Evolutionary conservation across 2,888 invertebrate species (phyloP).

Genomic region (Melinopterus prodromus): DNA sequence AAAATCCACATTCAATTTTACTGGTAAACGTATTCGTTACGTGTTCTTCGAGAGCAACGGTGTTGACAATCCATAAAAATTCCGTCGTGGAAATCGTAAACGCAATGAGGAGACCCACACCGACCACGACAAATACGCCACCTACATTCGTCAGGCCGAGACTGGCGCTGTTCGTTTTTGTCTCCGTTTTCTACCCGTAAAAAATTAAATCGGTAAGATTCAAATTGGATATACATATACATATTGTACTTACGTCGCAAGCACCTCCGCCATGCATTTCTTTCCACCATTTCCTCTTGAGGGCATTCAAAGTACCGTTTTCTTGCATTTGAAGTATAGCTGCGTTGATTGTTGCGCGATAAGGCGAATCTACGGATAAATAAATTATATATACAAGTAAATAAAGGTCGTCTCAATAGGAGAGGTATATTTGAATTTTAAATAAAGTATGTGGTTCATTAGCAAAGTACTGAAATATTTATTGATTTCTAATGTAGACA

Average conservation of each 20-base stretch:
- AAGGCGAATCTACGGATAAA: conserved; percentile 69
- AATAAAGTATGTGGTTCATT: neutral
- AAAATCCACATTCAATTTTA: neutral
- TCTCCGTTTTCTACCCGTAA: conserved; percentile 39
- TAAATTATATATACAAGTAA: conserved; percentile 14
- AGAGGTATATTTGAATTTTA: neutral
- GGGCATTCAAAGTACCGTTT: conserved; percentile 75
- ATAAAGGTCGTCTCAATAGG: neutral
- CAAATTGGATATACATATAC: neutral
- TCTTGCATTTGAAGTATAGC: conserved; percentile 90
- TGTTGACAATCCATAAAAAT: conserved; percentile 83
- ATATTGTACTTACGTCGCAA: conserved; percentile 30
- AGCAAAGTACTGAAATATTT: too few species aligned
- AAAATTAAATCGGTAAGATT: neutral
- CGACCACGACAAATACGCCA: conserved; percentile 88
- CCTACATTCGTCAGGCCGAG: conserved; percentile 87
- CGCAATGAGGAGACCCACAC: conserved; percentile 75
- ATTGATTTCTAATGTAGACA: too few species aligned
- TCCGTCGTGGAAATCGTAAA: conserved; percentile 81
- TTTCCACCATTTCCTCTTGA: conserved; percentile 92
- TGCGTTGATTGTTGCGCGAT: conserved; percentile 78
- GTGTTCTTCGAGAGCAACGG: conserved; percentile 80
- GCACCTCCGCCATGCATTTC: conserved; percentile 65
- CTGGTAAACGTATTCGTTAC: conserved; percentile 59
- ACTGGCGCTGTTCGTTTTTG: conserved; percentile 56